A percentile compares a stretch with the other conserved stretches of the same genome.
Conservation (phyloP, 2,888 invertebrate genomes). For the Chloromyia formosa region DNA sequence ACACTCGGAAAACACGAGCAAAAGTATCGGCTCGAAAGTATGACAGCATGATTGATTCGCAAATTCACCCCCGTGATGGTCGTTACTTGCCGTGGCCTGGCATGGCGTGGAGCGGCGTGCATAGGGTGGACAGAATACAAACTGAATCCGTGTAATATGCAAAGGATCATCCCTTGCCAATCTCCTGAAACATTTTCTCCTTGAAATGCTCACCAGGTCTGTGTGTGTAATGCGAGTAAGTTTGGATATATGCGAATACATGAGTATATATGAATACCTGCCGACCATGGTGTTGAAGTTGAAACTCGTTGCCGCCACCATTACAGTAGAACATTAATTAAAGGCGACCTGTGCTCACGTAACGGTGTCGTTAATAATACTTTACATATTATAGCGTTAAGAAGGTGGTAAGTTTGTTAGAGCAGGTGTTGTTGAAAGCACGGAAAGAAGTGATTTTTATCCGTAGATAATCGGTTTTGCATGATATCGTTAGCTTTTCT, state of each 20-base stretch:
- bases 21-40: constrained; percentile 31
- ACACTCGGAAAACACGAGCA: constrained; percentile 20
- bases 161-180: constrained; percentile 27
- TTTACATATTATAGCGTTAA: constrained; percentile 23
- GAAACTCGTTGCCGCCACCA: background rate
- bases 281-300: background rate
- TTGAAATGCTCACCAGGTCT: background rate
- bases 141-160: background rate
- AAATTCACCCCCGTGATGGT: background rate
- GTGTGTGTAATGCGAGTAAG: background rate
- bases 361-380: constrained; percentile 33
- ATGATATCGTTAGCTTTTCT: no score
- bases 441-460: constrained; percentile 20
- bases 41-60: constrained; percentile 43
- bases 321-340: constrained; percentile 30
- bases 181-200: background rate
- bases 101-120: background rate
- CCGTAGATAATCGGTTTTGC: background rate
- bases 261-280: no score
- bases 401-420: constrained; percentile 14
- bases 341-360: constrained; percentile 21
- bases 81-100: background rate
- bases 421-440: background rate
- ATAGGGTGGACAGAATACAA: background rate
- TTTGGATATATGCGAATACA: background rate